Base-by-base conservation (phyloP, 2,113 vertebrate species). In the Labrus mixtus region DNA sequence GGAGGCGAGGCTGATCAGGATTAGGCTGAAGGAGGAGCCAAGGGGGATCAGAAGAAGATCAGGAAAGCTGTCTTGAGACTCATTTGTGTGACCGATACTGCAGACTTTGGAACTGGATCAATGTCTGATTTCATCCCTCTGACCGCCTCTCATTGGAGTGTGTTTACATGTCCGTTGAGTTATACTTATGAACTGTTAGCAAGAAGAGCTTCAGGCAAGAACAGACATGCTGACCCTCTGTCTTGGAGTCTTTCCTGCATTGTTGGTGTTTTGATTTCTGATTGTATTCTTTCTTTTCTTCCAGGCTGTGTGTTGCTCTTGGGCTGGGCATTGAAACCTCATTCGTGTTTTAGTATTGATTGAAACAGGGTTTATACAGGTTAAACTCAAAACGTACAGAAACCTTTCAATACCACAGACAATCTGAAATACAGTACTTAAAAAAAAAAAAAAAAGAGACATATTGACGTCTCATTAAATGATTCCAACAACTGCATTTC, bases 21-120 rank as follows among this genome's bases (percentile, higher is more conserved):
- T 29, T 65, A 73, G 70, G 79, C 76, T 57, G 8, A 56, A 69
- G 20, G 68, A 57, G n/a, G 57, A 61, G 65, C 75, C 17, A 16
- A 67, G 51, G 36, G 15, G 68, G 76, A 84, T 81, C 66, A 87
- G 55, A 46, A 70, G 70, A 70, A 62, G 82, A 69, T 29, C 29
- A 66, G 58, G 20, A 17, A 75, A 73, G 54, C 60, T 81, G 57
- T 75, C 78, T 68, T 58, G 72, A 91, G 86, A 76, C 79, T 87
- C 56, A 82, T 90, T 90, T 85, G 66, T 82, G 69, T 25, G 15
- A 70, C 25, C 51, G 67, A 66, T 3, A 9, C 45, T 6, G 8
- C 23, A 19, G 46, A 69, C 39, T 76, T 55, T 54, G 36, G 39
- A 80, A 22, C 53, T 43, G 59, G 57, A 80, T 87, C 77, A 66